Conservation (phyloP, 2,888 invertebrate genomes). For the Amphipoea oculea region DNA sequence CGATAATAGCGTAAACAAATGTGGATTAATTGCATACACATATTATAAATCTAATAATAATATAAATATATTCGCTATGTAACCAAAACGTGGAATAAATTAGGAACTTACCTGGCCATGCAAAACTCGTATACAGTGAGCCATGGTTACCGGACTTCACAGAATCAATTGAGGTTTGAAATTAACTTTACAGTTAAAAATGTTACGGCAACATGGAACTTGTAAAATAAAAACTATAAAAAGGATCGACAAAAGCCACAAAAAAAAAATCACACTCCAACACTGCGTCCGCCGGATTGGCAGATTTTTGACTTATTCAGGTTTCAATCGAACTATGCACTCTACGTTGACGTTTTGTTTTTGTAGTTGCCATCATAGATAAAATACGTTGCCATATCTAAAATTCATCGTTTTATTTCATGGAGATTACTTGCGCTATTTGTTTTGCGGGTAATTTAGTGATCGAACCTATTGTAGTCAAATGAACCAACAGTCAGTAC, state of each 20-base stretch:
- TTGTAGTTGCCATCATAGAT: conserved; percentile 25
- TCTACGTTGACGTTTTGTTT: conserved; percentile 35
- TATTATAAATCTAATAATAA: conserved; percentile 27
- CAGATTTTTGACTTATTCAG: conserved; percentile 54
- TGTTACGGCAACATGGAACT: conserved; percentile 85
- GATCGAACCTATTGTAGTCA: not conserved
- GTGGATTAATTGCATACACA: conserved; percentile 44
- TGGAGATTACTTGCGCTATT: conserved; percentile 7
- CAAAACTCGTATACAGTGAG: conserved; percentile 94
- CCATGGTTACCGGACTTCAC: conserved; percentile 91
- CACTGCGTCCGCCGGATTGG: conserved; percentile 73
- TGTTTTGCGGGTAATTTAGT: not conserved
- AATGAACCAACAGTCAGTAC: not conserved
- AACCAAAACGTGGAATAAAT: conserved; percentile 72
- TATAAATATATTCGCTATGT: conserved; percentile 19
- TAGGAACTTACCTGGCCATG: conserved; percentile 92
- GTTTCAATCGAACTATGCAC: not conserved
- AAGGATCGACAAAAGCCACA: conserved; percentile 42
- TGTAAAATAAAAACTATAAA: conserved; percentile 68
- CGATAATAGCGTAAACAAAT: conserved; percentile 82
- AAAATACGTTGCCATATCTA: conserved; percentile 12
- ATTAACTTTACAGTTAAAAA: conserved; percentile 72
- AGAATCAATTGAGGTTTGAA: conserved; percentile 74
- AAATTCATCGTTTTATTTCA: not conserved
- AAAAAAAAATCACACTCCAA: conserved; percentile 54